Evolutionary conservation across 2,113 vertebrate species (phyloP).

Genomic region (Rhombomys opimus): DNA sequence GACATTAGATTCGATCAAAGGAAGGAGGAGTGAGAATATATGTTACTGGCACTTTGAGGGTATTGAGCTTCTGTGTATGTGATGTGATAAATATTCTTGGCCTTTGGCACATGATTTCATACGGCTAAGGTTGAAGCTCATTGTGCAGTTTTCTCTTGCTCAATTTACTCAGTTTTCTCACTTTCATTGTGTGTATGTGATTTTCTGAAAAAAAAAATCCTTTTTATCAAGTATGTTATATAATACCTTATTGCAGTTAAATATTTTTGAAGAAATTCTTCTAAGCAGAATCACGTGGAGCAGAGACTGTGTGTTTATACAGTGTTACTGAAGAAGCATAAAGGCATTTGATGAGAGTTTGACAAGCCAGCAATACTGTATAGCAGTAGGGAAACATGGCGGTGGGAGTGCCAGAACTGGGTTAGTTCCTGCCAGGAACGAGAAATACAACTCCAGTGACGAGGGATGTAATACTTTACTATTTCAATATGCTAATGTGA

Average conservation of each 20-base stretch:
- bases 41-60: constrained; percentile 75
- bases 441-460: background rate
- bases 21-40: constrained; percentile 44
- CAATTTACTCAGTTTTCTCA: background rate
- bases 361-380: background rate
- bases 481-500: background rate
- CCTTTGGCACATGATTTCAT: constrained; percentile 54
- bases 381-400: background rate
- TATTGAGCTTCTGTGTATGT: constrained; percentile 68
- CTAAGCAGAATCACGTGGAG: constrained; percentile 27
- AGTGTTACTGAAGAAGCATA: background rate
- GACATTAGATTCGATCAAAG: constrained; percentile 46
- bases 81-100: constrained; percentile 83
- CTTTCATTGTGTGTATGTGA: background rate
- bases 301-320: background rate
- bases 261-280: constrained; percentile 36
- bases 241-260: constrained; percentile 43
- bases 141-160: background rate
- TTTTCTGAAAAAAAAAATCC: background rate
- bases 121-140: constrained; percentile 45
- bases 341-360: background rate
- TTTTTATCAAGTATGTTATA: background rate
- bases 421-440: background rate
- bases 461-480: background rate
- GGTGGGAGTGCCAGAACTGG: background rate